These are phyloP conservation scores for Aramus guarauna DNA, from an alignment of 2,113 vertebrate species.

Conservation along the genomic window DNA sequence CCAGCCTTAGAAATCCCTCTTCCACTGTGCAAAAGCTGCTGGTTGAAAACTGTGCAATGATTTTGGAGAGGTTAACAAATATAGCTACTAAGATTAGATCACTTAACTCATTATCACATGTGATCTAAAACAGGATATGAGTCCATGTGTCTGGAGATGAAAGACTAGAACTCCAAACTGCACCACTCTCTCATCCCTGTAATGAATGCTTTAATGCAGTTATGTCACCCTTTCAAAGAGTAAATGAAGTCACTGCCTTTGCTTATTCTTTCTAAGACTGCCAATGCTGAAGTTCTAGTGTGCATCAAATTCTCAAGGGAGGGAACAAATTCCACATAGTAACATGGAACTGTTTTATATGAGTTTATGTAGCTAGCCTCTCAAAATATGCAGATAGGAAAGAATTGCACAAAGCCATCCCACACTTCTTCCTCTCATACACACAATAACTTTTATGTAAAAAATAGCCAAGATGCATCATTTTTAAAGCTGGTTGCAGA, in stretches of 20 bases:
- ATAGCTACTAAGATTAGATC: neutral
- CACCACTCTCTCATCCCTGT: neutral
- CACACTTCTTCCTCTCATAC: neutral
- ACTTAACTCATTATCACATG: neutral
- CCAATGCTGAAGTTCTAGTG: neutral
- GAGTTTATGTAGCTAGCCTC: neutral
- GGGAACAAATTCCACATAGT: neutral
- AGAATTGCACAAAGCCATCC: neutral
- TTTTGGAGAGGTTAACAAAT: neutral
- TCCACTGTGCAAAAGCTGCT: neutral
- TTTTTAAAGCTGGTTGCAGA: neutral
- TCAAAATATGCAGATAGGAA: neutral
- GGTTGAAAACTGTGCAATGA: neutral
- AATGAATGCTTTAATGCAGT: neutral
- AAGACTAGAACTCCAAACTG: neutral
- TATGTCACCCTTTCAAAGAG: neutral
- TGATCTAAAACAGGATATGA: neutral
- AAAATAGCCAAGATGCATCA: neutral
- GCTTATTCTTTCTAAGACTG: neutral
- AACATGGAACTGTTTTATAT: neutral
- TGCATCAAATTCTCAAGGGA: neutral
- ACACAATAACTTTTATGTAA: neutral
- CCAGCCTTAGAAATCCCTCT: neutral
- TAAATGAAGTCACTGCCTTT: neutral
- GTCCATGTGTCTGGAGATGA: neutral